Conservation (phyloP, 2,797 vertebrate species). For the Cynodonichthys magdalenae region DNA sequence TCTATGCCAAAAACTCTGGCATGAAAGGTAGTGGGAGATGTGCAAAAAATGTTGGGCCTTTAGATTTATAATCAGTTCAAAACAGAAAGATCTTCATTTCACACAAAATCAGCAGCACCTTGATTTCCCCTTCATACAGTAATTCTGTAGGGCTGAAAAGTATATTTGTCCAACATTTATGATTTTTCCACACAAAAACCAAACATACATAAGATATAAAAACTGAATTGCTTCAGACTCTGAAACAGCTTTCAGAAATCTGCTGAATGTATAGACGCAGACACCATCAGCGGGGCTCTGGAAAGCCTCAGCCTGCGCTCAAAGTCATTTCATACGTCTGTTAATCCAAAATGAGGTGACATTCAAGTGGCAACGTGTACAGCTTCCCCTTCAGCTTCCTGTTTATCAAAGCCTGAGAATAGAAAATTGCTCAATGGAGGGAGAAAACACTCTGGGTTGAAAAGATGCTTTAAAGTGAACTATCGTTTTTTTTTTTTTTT, state of each 20-base stretch:
- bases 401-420: conserved; percentile 44
- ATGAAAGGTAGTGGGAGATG: too few relatives aligned
- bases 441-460: conserved; percentile 19
- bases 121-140: too few relatives aligned
- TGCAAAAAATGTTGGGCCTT: too few relatives aligned
- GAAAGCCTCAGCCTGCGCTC: conserved; percentile 27
- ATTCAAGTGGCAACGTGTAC: conserved; percentile 36
- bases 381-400: conserved; percentile 30
- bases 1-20: too few relatives aligned
- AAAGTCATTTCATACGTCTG: conserved; percentile 48
- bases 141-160: too few relatives aligned
- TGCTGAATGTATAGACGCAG: conserved; percentile 13
- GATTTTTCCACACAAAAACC: background rate
- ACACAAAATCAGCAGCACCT: too few relatives aligned
- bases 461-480: conserved; percentile 37
- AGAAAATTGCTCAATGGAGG: conserved; percentile 17
- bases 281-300: conserved; percentile 16
- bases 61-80: too few relatives aligned
- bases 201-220: background rate
- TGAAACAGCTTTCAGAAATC: background rate
- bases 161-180: too few relatives aligned
- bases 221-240: background rate
- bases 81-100: too few relatives aligned
- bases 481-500: conserved; percentile 16
- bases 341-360: conserved; percentile 66